These are phyloP conservation scores for Vulpes lagopus DNA, from an alignment of 2,113 vertebrate genomes.

Conservation along the genomic window DNA sequence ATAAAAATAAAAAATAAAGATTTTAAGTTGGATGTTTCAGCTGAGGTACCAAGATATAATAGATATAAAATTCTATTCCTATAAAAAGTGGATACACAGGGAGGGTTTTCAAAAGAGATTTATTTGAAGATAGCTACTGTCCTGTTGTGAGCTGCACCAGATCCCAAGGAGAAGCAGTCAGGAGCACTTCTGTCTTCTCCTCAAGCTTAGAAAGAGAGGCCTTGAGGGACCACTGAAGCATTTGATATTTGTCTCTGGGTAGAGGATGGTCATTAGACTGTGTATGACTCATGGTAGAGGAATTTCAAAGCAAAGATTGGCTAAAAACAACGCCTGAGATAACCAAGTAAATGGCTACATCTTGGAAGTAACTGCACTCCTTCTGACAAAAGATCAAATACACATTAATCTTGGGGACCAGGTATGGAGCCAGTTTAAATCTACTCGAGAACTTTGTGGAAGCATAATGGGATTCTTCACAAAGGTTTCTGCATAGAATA, in stretches of 20 bases:
- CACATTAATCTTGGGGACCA: background rate
- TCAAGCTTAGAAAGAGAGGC: background rate
- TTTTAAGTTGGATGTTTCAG: conserved; percentile 12
- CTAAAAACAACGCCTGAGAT: background rate
- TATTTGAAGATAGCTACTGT: background rate
- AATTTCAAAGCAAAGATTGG: background rate
- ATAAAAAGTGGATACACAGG: background rate
- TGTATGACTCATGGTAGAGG: background rate
- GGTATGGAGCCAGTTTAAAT: background rate
- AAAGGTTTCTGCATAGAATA: background rate
- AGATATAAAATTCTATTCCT: background rate
- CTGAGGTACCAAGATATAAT: background rate
- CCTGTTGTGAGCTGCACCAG: background rate
- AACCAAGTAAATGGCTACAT: background rate
- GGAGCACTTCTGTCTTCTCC: background rate
- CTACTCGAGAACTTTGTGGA: background rate
- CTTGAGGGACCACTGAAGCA: background rate
- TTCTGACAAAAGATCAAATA: background rate
- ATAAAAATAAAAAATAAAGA: background rate
- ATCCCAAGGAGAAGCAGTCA: background rate
- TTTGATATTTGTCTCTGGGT: background rate
- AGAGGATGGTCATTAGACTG: background rate
- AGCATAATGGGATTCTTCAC: background rate
- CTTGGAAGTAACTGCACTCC: background rate
- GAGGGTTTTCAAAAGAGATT: background rate